Base-by-base conservation (phyloP, 2,113 vertebrate genomes). In the Ginglymostoma cirratum region DNA sequence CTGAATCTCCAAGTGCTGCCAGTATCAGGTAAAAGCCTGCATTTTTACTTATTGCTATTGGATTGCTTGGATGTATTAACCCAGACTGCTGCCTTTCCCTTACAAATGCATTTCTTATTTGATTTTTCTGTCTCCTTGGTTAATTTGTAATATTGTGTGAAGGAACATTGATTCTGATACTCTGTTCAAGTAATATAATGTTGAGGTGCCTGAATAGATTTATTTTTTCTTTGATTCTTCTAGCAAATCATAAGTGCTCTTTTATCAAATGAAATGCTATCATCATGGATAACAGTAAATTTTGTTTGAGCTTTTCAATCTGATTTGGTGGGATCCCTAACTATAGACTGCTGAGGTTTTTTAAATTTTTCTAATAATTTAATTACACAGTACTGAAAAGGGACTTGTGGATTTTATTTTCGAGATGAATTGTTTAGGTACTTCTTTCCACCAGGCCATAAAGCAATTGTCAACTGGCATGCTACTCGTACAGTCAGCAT, bases 1-100 rank as follows among this genome's bases (percentile, higher is more conserved):
- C 98, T 96, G 99, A 99, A 97, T 99, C 99, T 96, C 99, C 99
- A 96, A 99, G 98, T 97, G 97, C 98, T 97, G 98, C 98, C 98
- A 99, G 99, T 98, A 99, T 98, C 98, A 99, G 99, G 99, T 99
- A 99, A 97, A 97, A 96, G 97, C 97, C 97, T 96, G 48, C 2
- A 52, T 76, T 45, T 67, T 80, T 10, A 12, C 23, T 45, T 96
- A n/a, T 52, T 86, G 27, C 80, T 85, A 61, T 67, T 83, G 1
- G 24, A 70, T 95, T 42, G 14, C 45, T 24, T 95, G 42, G 52
- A 42, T 6, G 52, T 48, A 34, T 69, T 24, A 52, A 34, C 24
- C 0, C 4, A 48, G 42, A 14, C 17, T 69, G 42, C 27, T 34
- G 2, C 72, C 14, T 95, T 48, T 1, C 27, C 24, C 30, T 48